Base-by-base conservation (phyloP, 2,113 vertebrate genomes). In the Heterotis niloticus region DNA sequence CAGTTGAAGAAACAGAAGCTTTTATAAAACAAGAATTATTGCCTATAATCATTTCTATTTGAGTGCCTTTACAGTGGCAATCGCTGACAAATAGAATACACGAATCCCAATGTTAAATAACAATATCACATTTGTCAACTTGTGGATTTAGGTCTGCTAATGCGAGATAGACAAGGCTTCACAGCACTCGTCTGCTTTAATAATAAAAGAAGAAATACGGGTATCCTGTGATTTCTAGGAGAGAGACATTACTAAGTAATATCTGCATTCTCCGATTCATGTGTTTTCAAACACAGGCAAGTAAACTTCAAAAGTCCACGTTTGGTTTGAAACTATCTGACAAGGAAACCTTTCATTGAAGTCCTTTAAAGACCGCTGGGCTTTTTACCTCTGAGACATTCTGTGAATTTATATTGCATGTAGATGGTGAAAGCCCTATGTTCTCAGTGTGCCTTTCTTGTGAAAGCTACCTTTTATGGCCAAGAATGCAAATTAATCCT, bases 401-500 rank as follows among this genome's bases (percentile, higher is more conserved):
- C 7, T 56, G n/a, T 71, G 44, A 56, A 77, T 72, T 65, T 72
- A 26, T 77, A 72, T 64, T 81, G 71, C 28, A 68, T 81, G 79
- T 77, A 70, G 81, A 87, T 82, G 66, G 80, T 86, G 80, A 79
- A 88, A 87, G 83, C 73, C 13, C 16, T 80, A 60, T 23, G 72
- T 11, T 86, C 85, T 85, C 86, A 88, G 79, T 23, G 5, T 77
- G 84, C 85, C 89, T 87, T 79, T 76, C 34, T 7, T 14, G 52
- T 0, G 0, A 82, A 77, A 84, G 76, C 79, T 85, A 24, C 44
- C 83, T 81, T 79, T 75, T 56, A 75, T 75, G 51, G 54, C 70
- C 29, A 0, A 57, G 84, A 87, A 90, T 87, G 78, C 83, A 74
- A 83, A 89, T 88, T 77, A 51, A 65, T 65, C 51, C 18, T 17